These are phyloP conservation scores for Lutjanus argentimaculatus DNA, from an alignment of 2,797 vertebrate species.

Conservation along the genomic window DNA sequence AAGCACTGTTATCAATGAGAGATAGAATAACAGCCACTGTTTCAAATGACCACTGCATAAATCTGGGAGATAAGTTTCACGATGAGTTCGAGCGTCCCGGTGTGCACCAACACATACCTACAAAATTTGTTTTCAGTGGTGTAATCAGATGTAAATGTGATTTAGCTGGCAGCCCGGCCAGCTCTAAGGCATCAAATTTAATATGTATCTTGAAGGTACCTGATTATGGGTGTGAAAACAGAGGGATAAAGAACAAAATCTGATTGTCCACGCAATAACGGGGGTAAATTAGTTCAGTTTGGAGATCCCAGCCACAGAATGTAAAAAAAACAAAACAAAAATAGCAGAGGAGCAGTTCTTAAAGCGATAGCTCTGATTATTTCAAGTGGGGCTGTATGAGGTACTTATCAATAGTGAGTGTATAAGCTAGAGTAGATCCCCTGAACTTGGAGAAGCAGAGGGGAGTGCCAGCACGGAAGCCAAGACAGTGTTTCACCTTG, in stretches of 20 bases:
- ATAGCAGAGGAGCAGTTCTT: neutral
- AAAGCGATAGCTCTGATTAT: too few relatives aligned
- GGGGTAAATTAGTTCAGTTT: conserved; percentile 2
- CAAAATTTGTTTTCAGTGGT: conserved; percentile 2
- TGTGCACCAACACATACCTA: neutral
- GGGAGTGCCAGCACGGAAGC: too few relatives aligned
- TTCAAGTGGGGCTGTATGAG: too few relatives aligned
- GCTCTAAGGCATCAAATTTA: conserved; percentile 6
- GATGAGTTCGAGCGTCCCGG: neutral
- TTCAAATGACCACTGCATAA: neutral
- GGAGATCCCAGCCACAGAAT: neutral
- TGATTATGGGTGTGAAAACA: conserved; percentile 12
- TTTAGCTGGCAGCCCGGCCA: conserved; percentile 24
- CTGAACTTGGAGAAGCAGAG: too few relatives aligned
- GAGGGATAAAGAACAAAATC: conserved; percentile 22
- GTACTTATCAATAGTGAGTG: too few relatives aligned
- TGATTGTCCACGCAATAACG: conserved; percentile 25
- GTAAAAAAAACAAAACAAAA: neutral
- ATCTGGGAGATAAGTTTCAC: neutral
- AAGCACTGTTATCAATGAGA: neutral
- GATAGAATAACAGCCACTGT: neutral
- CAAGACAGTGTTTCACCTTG: too few relatives aligned
- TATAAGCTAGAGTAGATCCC: too few relatives aligned
- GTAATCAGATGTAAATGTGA: conserved; percentile 55
- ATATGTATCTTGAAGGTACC: conserved; percentile 28